phyloP scores from a whole-genome alignment of 2,797 vertebrate genomes.

The Clarias laeviceps region DNA sequence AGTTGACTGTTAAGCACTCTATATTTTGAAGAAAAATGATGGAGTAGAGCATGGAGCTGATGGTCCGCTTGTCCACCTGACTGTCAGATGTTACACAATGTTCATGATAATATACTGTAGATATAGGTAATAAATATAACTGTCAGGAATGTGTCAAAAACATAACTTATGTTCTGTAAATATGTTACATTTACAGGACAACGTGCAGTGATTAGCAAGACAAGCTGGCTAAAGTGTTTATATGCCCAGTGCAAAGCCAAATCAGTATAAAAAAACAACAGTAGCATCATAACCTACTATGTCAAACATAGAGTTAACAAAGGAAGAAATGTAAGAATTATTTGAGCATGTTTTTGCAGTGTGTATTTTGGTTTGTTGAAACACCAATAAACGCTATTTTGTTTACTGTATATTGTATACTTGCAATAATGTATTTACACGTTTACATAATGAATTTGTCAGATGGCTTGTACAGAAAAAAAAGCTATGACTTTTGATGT shows the following conservation, averaged over 20 bases:
- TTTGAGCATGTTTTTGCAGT: neutral
- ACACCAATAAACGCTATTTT: neutral
- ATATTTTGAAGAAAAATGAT: neutral
- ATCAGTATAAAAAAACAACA: constrained; percentile 9
- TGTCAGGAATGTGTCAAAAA: constrained; percentile 22
- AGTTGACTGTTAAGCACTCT: neutral
- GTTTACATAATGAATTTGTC: constrained; percentile 33
- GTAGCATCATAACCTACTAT: constrained; percentile 4
- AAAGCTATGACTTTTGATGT: constrained; percentile 44
- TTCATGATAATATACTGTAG: neutral
- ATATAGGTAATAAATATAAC: neutral
- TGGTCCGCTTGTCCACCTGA: constrained; percentile 7
- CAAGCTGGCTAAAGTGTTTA: constrained; percentile 3
- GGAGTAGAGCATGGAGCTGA: neutral
- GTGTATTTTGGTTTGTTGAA: neutral
- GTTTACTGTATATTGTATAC: constrained; percentile 38
- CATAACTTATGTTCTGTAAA: constrained; percentile 15
- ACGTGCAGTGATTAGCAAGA: constrained; percentile 7
- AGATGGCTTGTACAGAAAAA: constrained; percentile 36
- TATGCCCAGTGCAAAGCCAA: constrained; percentile 26
- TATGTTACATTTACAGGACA: neutral
- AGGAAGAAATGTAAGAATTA: neutral
- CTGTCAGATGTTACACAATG: constrained; percentile 42
- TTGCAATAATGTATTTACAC: constrained; percentile 33
- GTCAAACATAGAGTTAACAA: constrained; percentile 22